These are phyloP conservation scores for Slavum lentiscoides DNA, from an alignment of 2,888 invertebrate genomes.

Conservation along the genomic window DNA sequence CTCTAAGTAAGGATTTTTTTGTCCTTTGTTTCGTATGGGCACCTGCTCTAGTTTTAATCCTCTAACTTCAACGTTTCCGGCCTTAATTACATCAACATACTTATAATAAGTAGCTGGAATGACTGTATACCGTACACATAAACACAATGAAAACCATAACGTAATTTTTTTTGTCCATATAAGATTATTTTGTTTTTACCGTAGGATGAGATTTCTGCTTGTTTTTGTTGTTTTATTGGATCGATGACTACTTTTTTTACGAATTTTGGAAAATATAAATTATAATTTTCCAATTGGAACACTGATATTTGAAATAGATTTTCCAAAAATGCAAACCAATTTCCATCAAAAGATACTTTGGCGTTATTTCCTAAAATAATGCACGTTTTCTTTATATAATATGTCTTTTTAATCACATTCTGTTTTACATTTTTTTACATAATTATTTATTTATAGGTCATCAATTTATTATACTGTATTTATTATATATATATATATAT, in stretches of 20 bases:
- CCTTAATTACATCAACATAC: slow-evolving; percentile 42
- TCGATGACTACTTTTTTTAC: slow-evolving; percentile 54
- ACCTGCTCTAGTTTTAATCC: slow-evolving; percentile 40
- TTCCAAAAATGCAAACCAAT: slow-evolving; percentile 53
- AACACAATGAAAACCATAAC: not conserved
- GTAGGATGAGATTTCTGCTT: not conserved
- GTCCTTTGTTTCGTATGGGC: slow-evolving; percentile 21
- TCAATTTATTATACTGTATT: no score
- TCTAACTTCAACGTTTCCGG: slow-evolving; percentile 47
- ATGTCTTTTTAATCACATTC: no score
- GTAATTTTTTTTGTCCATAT: not conserved
- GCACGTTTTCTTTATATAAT: not conserved
- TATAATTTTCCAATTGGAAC: slow-evolving; percentile 35
- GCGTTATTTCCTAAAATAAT: slow-evolving; percentile 36
- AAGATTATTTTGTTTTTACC: not conserved
- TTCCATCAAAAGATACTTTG: slow-evolving; percentile 33
- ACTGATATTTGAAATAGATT: slow-evolving; percentile 52
- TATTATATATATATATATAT: not conserved
- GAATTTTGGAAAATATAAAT: slow-evolving; percentile 38
- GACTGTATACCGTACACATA: slow-evolving; percentile 3
- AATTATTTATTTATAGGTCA: not conserved
- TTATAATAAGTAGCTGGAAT: slow-evolving; percentile 46
- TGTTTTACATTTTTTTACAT: not conserved
- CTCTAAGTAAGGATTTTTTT: slow-evolving; percentile 73
- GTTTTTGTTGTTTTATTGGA: slow-evolving; percentile 26